Conservation (phyloP, 2,888 invertebrate species). For the Germaria angustata region DNA sequence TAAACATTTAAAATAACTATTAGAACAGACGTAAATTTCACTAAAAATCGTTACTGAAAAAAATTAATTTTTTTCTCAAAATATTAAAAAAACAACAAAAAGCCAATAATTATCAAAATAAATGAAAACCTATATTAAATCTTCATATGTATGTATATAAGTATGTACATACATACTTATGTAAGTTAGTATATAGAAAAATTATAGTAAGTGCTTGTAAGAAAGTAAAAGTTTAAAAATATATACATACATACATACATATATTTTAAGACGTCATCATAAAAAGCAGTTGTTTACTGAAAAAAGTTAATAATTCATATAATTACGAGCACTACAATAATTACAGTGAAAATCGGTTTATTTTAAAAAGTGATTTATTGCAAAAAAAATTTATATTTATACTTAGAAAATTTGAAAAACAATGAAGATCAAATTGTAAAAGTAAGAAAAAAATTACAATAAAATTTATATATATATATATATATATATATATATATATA, state of each 20-base stretch:
- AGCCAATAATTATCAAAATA: too few species aligned
- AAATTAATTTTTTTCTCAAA: background rate
- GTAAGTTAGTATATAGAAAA: too few species aligned
- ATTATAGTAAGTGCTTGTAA: background rate
- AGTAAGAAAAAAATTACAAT: slow-evolving; percentile 2
- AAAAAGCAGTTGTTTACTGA: background rate
- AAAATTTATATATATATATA: too few species aligned
- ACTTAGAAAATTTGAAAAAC: background rate
- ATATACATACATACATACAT: too few species aligned
- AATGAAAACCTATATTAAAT: too few species aligned
- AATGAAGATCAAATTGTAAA: slow-evolving; percentile 14
- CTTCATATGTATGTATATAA: background rate
- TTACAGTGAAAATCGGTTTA: slow-evolving; percentile 27
- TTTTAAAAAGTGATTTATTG: background rate
- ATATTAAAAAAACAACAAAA: background rate
- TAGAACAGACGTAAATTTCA: too few species aligned
- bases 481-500: too few species aligned
- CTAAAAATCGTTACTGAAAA: too few species aligned
- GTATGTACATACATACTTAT: background rate
- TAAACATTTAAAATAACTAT: too few species aligned
- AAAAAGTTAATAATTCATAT: background rate
- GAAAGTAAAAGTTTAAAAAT: background rate
- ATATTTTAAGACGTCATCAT: background rate
- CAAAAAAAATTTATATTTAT: background rate
- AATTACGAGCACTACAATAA: background rate